Evolutionary conservation across 2,888 invertebrate species (phyloP).

Genomic region (Calliscelio sp.): DNA sequence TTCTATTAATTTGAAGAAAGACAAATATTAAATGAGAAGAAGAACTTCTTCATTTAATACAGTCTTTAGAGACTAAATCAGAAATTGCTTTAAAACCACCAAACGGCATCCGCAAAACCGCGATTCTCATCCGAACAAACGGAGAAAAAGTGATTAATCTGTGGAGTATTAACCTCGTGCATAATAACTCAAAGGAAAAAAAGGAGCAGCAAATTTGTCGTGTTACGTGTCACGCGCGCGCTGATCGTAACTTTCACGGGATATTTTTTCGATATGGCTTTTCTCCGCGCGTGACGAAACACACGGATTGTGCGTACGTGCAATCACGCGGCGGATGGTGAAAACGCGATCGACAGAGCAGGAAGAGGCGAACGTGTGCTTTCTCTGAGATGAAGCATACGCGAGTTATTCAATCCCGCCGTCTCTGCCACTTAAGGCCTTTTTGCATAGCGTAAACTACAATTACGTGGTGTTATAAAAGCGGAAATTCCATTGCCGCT

Average conservation of each 20-base stretch:
- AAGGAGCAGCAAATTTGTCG: constrained; percentile 14
- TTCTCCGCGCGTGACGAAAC: constrained; percentile 57
- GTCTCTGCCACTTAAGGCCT: constrained; percentile 60
- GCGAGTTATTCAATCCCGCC: constrained; percentile 68
- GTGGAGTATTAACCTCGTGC: too few species aligned
- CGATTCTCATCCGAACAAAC: too few species aligned
- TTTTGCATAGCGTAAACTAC: constrained; percentile 45
- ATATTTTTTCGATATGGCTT: constrained; percentile 48
- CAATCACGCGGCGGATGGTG: constrained; percentile 69
- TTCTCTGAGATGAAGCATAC: constrained; percentile 74
- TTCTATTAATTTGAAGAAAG: too few species aligned
- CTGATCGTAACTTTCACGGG: constrained; percentile 58
- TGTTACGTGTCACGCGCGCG: constrained; percentile 43
- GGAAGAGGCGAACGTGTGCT: constrained; percentile 77
- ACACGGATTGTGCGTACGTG: constrained; percentile 19
- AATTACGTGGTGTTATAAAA: constrained; percentile 40
- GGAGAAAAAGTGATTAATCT: too few species aligned
- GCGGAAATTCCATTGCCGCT: not conserved
- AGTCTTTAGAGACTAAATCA: too few species aligned
- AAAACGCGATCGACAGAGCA: constrained; percentile 75
- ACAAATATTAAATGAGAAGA: too few species aligned
- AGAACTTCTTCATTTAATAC: too few species aligned
- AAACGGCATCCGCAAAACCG: too few species aligned
- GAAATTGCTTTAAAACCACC: too few species aligned
- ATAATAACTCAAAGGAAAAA: not conserved